Conservation (phyloP, 2,113 vertebrate genomes). For the Ceyx melanurus region DNA sequence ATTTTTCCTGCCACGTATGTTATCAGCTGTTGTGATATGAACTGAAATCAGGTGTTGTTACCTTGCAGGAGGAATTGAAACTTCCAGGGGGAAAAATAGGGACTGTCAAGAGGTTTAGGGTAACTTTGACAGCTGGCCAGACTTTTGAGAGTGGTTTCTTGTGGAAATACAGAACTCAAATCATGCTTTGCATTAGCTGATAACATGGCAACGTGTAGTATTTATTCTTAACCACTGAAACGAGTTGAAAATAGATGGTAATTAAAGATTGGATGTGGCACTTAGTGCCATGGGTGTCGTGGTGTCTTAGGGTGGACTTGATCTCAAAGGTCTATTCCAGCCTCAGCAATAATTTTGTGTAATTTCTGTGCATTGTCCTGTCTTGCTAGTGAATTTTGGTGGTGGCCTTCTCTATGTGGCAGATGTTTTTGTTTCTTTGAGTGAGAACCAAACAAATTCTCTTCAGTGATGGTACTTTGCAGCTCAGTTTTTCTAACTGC, state of each 20-base stretch:
- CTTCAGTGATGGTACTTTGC: too few species aligned
- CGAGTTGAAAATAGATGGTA: background rate
- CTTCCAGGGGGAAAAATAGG: background rate
- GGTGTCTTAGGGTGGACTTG: too few species aligned
- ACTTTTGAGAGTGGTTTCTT: background rate
- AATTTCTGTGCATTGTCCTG: background rate
- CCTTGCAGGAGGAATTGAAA: background rate
- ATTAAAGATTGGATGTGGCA: too few species aligned
- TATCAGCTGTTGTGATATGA: background rate
- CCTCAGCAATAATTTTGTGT: background rate
- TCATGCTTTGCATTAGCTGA: background rate
- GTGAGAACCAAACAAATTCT: too few species aligned
- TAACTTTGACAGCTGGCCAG: background rate
- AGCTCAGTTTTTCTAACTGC: too few species aligned
- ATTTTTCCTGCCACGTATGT: background rate
- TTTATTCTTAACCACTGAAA: background rate
- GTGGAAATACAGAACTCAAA: background rate
- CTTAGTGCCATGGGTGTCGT: too few species aligned
- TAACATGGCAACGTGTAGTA: background rate
- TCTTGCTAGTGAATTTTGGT: background rate
- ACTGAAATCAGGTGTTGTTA: background rate
- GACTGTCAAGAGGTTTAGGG: background rate
- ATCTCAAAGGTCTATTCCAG: too few species aligned
- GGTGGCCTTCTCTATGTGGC: accelerated
- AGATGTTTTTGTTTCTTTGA: too few species aligned